Evolutionary conservation across 2,113 vertebrate species (phyloP), one percentile per base, ranked within the genome.

Genomic region (Furnarius figulus): DNA sequence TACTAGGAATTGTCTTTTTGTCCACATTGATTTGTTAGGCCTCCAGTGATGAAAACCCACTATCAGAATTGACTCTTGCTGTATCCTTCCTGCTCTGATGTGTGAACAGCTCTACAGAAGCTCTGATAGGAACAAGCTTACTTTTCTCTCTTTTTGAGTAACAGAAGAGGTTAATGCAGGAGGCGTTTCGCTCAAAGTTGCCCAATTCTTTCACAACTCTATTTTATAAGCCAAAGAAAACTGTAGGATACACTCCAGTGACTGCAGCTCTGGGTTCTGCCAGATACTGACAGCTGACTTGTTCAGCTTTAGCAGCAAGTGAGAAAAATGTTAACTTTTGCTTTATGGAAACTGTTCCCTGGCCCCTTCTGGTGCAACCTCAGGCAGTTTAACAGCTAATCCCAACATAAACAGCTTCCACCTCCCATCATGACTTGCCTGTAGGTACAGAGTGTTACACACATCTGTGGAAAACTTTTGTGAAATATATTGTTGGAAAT

Each of bases 141-240:
- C 39, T 73, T 86, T 62, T 50, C 44, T 87, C 44, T 55, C 76
- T 71, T 44, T 56, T 30, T 63, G 75, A 92, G 65, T 33, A 62
- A 30, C 80, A 89, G 73, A 79, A 97, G 88, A 93, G 93, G 96
- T 97, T 97, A 96, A 97, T 14, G 31, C 25, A 52, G 83, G 81
- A 87, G 50, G 61, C 50, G 8, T 85, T 73, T 88, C 83, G 77
- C 78, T 84, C 15, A 1, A 89, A 56, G 78, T 94, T 96, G 87
- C 89, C 93, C 87, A 94, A 49, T 90, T 92, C 85, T 96, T 96
- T 96, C 96, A 93, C 76, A 97, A 96, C 66, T 62, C 74, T 35
- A 23, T 55, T 90, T 86, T 50, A 66, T 59, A 94, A 96, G 83
- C 94, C 93, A 95, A 93, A 96, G 81, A 93, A 97, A 96, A 96